Base-by-base conservation (phyloP, 2,888 invertebrate genomes). In the Hypena proboscidalis region DNA sequence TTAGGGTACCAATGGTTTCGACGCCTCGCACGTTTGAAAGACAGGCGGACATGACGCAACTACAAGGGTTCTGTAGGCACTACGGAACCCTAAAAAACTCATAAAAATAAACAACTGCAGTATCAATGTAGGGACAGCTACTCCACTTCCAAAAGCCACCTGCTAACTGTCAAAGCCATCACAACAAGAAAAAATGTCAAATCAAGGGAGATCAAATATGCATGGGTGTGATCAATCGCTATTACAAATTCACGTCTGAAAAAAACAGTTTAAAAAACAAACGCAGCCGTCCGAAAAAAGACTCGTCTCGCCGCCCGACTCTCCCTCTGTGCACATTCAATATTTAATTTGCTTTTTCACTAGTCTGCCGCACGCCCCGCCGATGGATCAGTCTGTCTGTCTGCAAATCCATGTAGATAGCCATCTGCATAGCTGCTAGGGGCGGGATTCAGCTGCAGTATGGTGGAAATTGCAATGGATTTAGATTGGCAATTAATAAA, bases 261-360 rank as follows among this genome's bases (percentile, higher is more conserved):
- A 33, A 56, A 43, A 55, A 46, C 23, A 37, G 46, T 11, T 32
- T 27, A 33, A 37, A 62, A 57, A 55, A 53, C 29, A 53, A 50
- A 58, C 58, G 50, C 41, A 63, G 32, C 29, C 31, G 5, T 8
- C 15, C 48, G 11, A 48, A 54, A 69, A 65, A 52, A 50, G 41
- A 48, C 61, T 59, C 46, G 58, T 55, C 57, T 65, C 61, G 56
- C 60, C 40, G 42, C 58, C 56, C 64, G 54, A 60, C 65, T 47
- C 67, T 49, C 73, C 70, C 72, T 70, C 54, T 58, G 68, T 60
- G 70, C 53, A 45, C 51, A 40, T 56, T 81, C 72, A 83, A 85
- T 84, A 82, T 80, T 85, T 83, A 78, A 84, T 83, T 72, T 71
- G 53, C 46, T 57, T 53, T 58, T 55, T 45, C 58, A 44, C 57